phyloP scores from a whole-genome alignment of 1,140 invertebrate species.

The Atta texana region DNA sequence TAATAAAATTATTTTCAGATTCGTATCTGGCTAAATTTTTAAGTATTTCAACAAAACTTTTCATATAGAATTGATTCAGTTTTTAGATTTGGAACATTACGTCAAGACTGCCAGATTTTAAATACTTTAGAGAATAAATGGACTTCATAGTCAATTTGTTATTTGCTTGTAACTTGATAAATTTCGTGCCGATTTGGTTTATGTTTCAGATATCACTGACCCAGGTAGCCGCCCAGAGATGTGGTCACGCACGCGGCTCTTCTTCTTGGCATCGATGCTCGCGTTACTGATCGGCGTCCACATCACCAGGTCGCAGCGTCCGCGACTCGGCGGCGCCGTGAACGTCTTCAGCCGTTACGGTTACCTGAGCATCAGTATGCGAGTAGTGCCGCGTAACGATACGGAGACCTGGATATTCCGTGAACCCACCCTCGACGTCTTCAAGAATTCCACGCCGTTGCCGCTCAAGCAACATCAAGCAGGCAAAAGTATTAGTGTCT shows the following conservation, averaged over 20 bases:
- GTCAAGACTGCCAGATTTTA: not conserved
- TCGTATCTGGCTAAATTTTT: too few relatives aligned
- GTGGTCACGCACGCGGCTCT: slow-evolving; percentile 77
- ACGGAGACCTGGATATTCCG: slow-evolving; percentile 93
- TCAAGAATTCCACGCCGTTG: slow-evolving; percentile 87
- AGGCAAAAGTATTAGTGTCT: slow-evolving; percentile 84
- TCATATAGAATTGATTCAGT: not conserved
- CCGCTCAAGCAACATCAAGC: slow-evolving; percentile 79
- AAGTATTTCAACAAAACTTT: too few relatives aligned
- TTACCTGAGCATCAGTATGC: slow-evolving; percentile 93
- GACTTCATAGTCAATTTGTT: not conserved
- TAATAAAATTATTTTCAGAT: too few relatives aligned
- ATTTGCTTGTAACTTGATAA: not conserved
- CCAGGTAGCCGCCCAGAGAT: slow-evolving; percentile 78
- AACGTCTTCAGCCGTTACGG: slow-evolving; percentile 92
- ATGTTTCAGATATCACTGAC: slow-evolving; percentile 56
- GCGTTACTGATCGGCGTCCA: slow-evolving; percentile 57
- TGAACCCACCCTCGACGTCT: slow-evolving; percentile 93
- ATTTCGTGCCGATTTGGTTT: not conserved
- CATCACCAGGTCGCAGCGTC: slow-evolving; percentile 82
- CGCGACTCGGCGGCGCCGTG: slow-evolving; percentile 90
- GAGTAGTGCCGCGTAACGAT: slow-evolving; percentile 93
- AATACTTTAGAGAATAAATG: not conserved
- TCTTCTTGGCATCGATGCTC: slow-evolving; percentile 74
- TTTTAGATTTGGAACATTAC: not conserved